These are phyloP conservation scores for Scelioninae gen. 1 DNA, from an alignment of 2,888 invertebrate species.

Conservation along the genomic window DNA sequence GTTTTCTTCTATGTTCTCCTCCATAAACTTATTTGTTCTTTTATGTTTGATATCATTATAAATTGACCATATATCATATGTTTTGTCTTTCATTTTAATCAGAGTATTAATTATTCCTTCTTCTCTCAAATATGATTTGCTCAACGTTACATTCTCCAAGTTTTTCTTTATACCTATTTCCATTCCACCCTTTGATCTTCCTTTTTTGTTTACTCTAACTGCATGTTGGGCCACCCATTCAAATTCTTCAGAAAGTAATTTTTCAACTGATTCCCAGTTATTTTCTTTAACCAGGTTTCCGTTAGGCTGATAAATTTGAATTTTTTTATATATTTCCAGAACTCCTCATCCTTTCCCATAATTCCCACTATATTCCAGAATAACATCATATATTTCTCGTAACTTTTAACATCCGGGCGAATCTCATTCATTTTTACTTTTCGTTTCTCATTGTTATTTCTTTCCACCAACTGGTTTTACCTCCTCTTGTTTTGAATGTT, in stretches of 20 bases:
- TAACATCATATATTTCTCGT: background rate
- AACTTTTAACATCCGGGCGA: too few relatives aligned
- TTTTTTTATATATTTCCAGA: conserved; percentile 6
- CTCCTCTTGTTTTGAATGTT: too few relatives aligned
- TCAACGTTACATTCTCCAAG: background rate
- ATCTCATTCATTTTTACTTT: too few relatives aligned
- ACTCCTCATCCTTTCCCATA: background rate
- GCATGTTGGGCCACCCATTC: background rate
- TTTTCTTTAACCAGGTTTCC: conserved; percentile 6
- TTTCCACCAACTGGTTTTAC: too few relatives aligned
- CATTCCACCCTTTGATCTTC: background rate
- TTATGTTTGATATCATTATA: background rate
- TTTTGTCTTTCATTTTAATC: background rate
- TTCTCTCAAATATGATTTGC: background rate
- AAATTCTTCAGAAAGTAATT: background rate
- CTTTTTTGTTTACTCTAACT: background rate
- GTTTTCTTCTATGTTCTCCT: background rate
- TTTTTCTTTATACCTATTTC: background rate
- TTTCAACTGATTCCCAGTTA: background rate
- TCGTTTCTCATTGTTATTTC: too few relatives aligned
- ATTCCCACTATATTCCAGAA: conserved; percentile 5
- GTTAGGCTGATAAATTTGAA: background rate
- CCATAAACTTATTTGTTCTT: too few relatives aligned
- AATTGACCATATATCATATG: conserved; percentile 1
- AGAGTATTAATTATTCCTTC: too few relatives aligned